Evolutionary conservation across 2,797 vertebrate genomes (phyloP).

Genomic region (Poeciliopsis gracilis): DNA sequence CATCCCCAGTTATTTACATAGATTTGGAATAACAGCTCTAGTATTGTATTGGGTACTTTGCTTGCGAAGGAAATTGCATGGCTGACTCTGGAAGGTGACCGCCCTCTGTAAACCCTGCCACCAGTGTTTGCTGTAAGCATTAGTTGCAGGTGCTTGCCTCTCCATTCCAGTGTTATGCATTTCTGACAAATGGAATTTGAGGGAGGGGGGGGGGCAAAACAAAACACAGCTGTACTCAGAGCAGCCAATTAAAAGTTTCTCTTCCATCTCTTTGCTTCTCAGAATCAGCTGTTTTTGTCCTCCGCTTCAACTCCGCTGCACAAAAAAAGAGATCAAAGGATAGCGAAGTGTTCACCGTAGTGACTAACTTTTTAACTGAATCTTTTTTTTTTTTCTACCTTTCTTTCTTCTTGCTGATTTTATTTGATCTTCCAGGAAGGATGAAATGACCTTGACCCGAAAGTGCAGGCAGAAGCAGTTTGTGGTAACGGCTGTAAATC

Average conservation of each 20-base stretch:
- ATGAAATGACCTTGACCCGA: conserved; percentile 30
- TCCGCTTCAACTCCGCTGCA: conserved; percentile 30
- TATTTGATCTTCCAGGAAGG: conserved; percentile 8
- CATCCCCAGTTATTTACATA: conserved; percentile 37
- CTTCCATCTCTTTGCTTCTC: conserved; percentile 50
- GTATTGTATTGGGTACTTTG: conserved; percentile 9
- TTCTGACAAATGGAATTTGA: conserved; percentile 67
- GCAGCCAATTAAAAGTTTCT: conserved; percentile 77
- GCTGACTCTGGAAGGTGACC: conserved; percentile 43
- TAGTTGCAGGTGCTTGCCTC: conserved; percentile 66
- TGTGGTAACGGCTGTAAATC: conserved; percentile 34
- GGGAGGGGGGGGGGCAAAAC: conserved; percentile 21
- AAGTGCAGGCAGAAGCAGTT: conserved; percentile 25
- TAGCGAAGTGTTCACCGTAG: conserved; percentile 37
- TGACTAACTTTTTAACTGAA: conserved; percentile 43
- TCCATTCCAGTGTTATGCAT: conserved; percentile 51
- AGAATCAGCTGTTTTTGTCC: conserved; percentile 46
- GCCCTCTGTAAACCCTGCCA: conserved; percentile 36
- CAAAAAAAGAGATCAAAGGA: conserved; percentile 55
- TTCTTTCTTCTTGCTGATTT: conserved; percentile 23
- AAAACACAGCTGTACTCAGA: conserved; percentile 62
- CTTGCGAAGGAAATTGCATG: conserved; percentile 5
- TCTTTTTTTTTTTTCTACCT: conserved; percentile 20
- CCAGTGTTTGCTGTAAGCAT: conserved; percentile 65
- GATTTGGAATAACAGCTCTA: conserved; percentile 33